Evolutionary conservation across 2,797 vertebrate species (phyloP).

Genomic region (Lycodopsis pacificus): DNA sequence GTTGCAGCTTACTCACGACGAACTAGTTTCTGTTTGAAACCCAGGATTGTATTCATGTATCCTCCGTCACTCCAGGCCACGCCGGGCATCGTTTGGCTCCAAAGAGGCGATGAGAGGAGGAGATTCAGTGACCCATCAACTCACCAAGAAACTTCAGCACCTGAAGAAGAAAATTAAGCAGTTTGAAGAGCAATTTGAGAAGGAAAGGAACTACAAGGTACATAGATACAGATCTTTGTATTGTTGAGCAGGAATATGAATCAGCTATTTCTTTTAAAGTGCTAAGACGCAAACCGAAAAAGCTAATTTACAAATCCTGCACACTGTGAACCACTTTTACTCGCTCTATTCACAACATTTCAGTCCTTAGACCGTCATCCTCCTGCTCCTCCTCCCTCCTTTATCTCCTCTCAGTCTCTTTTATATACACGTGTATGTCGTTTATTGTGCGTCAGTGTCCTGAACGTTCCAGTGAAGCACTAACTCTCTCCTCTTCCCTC

Average conservation of each 20-base stretch:
- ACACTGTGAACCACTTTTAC: background rate
- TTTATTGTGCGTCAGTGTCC: background rate
- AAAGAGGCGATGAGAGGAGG: slow-evolving; percentile 90
- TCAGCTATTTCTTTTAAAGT: background rate
- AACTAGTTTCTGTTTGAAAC: background rate
- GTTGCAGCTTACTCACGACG: background rate
- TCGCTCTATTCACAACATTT: background rate
- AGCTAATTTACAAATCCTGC: background rate
- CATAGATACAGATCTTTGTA: background rate
- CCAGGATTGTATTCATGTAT: background rate
- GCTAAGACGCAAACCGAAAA: background rate
- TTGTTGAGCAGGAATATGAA: background rate
- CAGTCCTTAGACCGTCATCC: background rate
- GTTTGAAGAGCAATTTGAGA: slow-evolving; percentile 98
- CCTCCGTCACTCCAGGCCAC: slow-evolving; percentile 80
- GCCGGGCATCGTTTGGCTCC: slow-evolving; percentile 92
- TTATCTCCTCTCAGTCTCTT: background rate
- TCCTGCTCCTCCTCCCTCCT: background rate
- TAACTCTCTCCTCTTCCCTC: background rate
- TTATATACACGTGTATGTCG: background rate
- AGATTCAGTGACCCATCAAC: slow-evolving; percentile 92
- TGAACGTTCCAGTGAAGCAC: background rate
- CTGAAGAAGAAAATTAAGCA: slow-evolving; percentile 97
- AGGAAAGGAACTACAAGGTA: slow-evolving; percentile 95
- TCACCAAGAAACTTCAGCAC: slow-evolving; percentile 96